These are phyloP conservation scores for Chamaetylas fuelleborni DNA, from an alignment of 2,113 vertebrate genomes.

Conservation along the genomic window DNA sequence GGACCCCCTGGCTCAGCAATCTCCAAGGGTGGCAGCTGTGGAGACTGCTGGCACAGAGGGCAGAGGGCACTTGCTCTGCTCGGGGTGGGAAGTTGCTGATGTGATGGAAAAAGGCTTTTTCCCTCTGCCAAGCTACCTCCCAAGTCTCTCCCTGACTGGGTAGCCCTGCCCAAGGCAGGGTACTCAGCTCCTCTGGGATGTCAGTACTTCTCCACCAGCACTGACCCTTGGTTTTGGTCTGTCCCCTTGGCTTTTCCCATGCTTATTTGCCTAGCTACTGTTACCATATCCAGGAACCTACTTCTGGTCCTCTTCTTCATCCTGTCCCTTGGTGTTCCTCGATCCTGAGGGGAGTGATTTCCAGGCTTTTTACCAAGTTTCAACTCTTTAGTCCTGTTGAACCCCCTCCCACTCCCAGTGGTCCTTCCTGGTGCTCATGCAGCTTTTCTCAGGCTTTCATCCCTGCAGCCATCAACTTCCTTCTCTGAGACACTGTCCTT, in stretches of 20 bases:
- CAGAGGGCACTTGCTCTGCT: background rate
- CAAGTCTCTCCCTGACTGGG: accelerated
- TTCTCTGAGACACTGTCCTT: background rate
- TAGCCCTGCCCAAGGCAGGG: background rate
- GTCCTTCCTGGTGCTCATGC: background rate
- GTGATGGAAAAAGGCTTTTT: background rate
- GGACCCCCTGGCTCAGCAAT: accelerated
- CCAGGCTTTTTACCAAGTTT: background rate
- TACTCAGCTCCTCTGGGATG: background rate
- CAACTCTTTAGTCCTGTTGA: background rate
- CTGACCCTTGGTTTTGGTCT: background rate
- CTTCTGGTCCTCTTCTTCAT: background rate
- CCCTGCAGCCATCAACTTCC: background rate
- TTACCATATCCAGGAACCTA: background rate
- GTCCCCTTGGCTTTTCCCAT: background rate
- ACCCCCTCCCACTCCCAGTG: too few relatives aligned
- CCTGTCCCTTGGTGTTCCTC: background rate
- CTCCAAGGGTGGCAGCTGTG: background rate
- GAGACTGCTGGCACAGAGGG: background rate
- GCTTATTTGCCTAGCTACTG: background rate
- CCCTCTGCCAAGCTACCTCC: background rate
- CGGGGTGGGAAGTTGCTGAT: background rate
- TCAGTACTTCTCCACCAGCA: accelerated
- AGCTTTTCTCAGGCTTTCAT: background rate
- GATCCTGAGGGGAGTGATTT: background rate